Base-by-base conservation (phyloP, 2,797 vertebrate species). In the Sebastes minor region DNA sequence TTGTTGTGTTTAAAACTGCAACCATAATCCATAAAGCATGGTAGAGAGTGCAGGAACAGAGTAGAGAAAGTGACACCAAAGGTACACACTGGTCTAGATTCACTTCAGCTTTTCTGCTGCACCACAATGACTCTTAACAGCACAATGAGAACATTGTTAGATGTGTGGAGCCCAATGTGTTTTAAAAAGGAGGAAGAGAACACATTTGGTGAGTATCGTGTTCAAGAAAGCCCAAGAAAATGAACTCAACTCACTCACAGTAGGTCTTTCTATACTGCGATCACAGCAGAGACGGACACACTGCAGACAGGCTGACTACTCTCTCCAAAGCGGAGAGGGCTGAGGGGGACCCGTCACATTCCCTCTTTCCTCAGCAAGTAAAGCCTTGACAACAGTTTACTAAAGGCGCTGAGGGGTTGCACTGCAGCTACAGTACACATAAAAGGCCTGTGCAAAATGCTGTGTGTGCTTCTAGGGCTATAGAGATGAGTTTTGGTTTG, bases 341-440 rank as follows among this genome's bases (percentile, higher is more conserved):
- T 1, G 62, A 27, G 67, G 55, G 55, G 74, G 70, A 42, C 42
- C 14, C 6, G 6, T 67, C 78, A 72, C 91, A 93, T 94, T 92
- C 92, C 66, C 77, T 64, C 74, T 65, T 14, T 88, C 67, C 88
- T 83, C 84, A 79, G 91, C 89, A 91, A 87, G 87, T 65, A 71
- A 56, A 91, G 33, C 88, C 89, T 71, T 88, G 88, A 84, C 91
- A 86, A 92, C 91, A 60, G 32, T 68, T 88, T 74, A 82, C 81
- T 83, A 11, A 67, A 57, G 55, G 49, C 76, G 28, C 25, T 9
- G 63, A 75, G 22, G 9, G 35, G 69, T 79, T 88, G 20, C 13
- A 32, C 30, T 65, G 49, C n/a, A 20, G 52, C 62, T 23, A 38
- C 60, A 57, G 57, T 22, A 49, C 55, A 57, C 22, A 79, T 22